phyloP scores from a whole-genome alignment of 2,797 vertebrate species.

The Glyptemys insculpta region DNA sequence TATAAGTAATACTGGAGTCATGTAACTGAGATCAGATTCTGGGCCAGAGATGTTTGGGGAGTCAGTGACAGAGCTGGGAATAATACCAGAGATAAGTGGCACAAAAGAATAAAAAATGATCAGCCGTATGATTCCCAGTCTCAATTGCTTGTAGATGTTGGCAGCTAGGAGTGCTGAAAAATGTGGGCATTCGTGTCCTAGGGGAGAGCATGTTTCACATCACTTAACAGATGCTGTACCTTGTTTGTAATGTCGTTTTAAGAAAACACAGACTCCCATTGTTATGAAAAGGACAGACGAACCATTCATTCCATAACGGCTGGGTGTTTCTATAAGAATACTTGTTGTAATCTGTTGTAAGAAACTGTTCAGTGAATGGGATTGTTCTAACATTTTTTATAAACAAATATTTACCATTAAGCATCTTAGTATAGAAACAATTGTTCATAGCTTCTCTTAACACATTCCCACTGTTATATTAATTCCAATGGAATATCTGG shows the following conservation, averaged over 20 bases:
- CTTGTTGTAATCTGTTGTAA: constrained; percentile 32
- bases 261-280: constrained; percentile 38
- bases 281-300: constrained; percentile 46
- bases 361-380: constrained; percentile 16
- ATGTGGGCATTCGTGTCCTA: fast-evolving
- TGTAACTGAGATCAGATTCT: neutral
- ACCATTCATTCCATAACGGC: constrained; percentile 45
- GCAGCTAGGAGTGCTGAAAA: neutral
- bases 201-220: fast-evolving
- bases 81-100: neutral
- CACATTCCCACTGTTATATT: neutral
- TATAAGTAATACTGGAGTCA: neutral
- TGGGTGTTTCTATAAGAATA: constrained; percentile 35
- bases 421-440: constrained; percentile 60
- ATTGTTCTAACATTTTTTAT: constrained; percentile 52
- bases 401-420: constrained; percentile 49
- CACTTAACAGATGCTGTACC: neutral
- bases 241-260: fast-evolving
- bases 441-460: constrained; percentile 19
- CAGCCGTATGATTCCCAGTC: neutral
- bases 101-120: neutral
- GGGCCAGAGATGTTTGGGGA: neutral
- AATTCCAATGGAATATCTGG: neutral
- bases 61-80: neutral
- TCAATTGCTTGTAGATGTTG: neutral